Evolutionary conservation across 35 echinoderm and acorn worm species (phyloP), one percentile per base, ranked within the genome.

Genomic region (Heliocidaris erythrogramma): DNA sequence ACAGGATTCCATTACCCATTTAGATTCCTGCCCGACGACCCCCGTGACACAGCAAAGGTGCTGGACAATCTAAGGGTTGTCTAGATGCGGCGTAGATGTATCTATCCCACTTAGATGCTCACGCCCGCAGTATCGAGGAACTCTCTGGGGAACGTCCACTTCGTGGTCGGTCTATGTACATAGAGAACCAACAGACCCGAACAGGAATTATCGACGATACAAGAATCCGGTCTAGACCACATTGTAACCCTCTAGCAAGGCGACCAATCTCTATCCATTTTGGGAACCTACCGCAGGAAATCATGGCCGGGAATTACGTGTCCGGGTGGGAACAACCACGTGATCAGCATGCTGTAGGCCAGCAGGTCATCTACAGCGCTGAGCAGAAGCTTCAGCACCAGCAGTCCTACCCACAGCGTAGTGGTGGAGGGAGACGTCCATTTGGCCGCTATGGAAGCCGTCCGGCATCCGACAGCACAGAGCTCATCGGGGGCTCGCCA

Each of bases 121-220:
- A 92, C 91, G 91, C 91, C 7, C 31, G 91, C 14, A 92, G 91
- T 92, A 92, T 92, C 8, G 91, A 92, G 13, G 91, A 92, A n/a
- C 91, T 92, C 2, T 48, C 91, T 13, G 91, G 91, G 49, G 91
- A 56, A 48, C 91, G 48, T 92, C 91, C 91, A 30, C 1, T 17
- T 59, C 47, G 49, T 32, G 91, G 91, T 30, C 31, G 48, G 91
- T 92, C 91, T 92, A 92, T 92, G 91, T 92, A 92, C 91, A 92
- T 92, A 53, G 91, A 92, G 91, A 24, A 92, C 91, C 91, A 92
- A n/a, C 47, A 30, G 48, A 59, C n/a, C 21, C 47, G 48, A 9
- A 29, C 47, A 49, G 48, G 49, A 30, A 50, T 92, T 29, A 92
- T 92, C 29, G 49, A 92, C 91, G 91, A 92, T 48, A 50, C 47